Evolutionary conservation across 2,888 invertebrate genomes (phyloP).

Genomic region (Calliphora vomitoria): DNA sequence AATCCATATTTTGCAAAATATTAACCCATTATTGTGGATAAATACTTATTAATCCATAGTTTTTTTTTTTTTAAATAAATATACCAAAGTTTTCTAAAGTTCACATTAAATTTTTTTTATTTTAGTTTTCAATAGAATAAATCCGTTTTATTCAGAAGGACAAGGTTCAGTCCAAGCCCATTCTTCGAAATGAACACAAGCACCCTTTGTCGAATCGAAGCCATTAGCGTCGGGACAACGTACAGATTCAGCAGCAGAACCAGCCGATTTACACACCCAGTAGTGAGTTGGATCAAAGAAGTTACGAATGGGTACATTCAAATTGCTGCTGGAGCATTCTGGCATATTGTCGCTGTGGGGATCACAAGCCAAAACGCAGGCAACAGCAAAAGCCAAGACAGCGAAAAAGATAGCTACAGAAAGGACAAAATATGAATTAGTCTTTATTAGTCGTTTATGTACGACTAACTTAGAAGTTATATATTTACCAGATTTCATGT

Average conservation of each 20-base stretch:
- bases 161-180: conserved; percentile 63
- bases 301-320: conserved; percentile 49
- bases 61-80: too few relatives aligned
- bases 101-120: too few relatives aligned
- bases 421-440: not conserved
- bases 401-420: not conserved
- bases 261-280: conserved; percentile 45
- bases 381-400: conserved; percentile 30
- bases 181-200: conserved; percentile 48
- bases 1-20: too few relatives aligned
- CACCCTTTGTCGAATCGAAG: conserved; percentile 35
- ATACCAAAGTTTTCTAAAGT: too few relatives aligned
- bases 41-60: too few relatives aligned
- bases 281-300: conserved; percentile 69
- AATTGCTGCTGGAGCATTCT: conserved; percentile 29
- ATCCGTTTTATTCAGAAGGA: not conserved
- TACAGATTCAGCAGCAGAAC: conserved; percentile 21
- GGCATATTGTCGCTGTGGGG: conserved; percentile 60
- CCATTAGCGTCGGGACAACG: conserved; percentile 22
- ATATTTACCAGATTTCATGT: conserved; percentile 45
- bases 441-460: not conserved
- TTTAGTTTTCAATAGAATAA: too few relatives aligned
- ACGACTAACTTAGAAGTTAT: too few relatives aligned
- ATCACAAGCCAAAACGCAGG: conserved; percentile 47
- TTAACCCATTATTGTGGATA: too few relatives aligned